These are phyloP conservation scores for Heliconius nattereri DNA, from an alignment of 1,140 invertebrate genomes.

Conservation along the genomic window DNA sequence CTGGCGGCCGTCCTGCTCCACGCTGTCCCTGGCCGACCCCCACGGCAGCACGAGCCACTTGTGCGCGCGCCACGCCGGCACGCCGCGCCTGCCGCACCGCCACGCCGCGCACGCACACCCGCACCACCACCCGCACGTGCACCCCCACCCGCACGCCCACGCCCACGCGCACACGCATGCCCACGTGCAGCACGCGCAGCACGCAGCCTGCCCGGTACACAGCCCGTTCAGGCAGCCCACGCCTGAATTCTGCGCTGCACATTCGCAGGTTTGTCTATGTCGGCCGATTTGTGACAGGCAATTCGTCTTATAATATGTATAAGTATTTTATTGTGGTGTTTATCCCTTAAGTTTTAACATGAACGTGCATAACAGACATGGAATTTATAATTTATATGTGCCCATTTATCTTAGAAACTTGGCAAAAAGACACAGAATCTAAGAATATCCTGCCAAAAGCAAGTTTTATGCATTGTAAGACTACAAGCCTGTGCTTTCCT, in stretches of 20 bases:
- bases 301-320: background rate
- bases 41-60: constrained; percentile 72
- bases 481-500: background rate
- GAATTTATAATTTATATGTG: background rate
- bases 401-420: constrained; percentile 7
- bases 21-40: constrained; percentile 72
- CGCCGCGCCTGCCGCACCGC: constrained; percentile 57
- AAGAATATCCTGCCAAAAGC: constrained; percentile 9
- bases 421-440: constrained; percentile 4
- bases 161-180: constrained; percentile 51
- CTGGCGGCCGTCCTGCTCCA: constrained; percentile 75
- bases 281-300: background rate
- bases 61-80: constrained; percentile 65
- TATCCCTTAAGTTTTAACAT: background rate
- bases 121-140: constrained; percentile 54
- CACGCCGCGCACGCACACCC: constrained; percentile 58
- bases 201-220: constrained; percentile 72
- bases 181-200: constrained; percentile 55
- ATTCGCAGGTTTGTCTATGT: constrained; percentile 65
- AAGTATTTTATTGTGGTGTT: no score
- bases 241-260: constrained; percentile 75
- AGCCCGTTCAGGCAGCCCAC: constrained; percentile 75
- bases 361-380: background rate
- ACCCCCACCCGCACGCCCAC: constrained; percentile 59
- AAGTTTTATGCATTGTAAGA: background rate